These are phyloP conservation scores for Poliocrania exsul DNA, from an alignment of 2,797 vertebrate species.

Conservation along the genomic window DNA sequence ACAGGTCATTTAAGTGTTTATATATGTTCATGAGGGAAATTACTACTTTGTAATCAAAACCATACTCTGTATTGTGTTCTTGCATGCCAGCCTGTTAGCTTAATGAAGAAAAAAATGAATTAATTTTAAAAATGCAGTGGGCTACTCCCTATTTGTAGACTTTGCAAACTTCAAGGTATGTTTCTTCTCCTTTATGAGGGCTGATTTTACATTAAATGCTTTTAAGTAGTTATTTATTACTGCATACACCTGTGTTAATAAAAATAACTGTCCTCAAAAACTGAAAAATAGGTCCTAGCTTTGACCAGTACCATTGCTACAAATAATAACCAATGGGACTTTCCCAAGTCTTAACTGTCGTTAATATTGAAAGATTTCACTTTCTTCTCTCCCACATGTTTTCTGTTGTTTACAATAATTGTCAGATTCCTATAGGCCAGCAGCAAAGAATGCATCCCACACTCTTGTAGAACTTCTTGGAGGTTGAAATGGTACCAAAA, in stretches of 20 bases:
- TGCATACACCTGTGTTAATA: background rate
- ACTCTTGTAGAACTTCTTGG: background rate
- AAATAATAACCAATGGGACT: background rate
- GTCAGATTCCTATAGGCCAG: background rate
- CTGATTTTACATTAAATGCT: background rate
- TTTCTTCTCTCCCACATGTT: background rate
- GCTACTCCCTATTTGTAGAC: background rate
- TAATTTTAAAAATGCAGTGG: background rate
- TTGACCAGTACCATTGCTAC: background rate
- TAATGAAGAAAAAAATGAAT: background rate
- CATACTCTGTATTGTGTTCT: background rate
- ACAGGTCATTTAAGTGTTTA: background rate
- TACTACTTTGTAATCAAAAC: background rate
- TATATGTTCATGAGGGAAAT: background rate
- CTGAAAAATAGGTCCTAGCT: background rate
- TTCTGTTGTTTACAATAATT: background rate
- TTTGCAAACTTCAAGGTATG: background rate
- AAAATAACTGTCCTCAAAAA: background rate
- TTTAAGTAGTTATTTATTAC: background rate
- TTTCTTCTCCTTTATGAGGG: background rate
- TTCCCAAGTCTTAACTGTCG: background rate
- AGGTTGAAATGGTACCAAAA: background rate
- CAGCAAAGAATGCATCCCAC: background rate
- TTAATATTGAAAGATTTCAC: background rate
- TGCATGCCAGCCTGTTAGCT: background rate